Evolutionary conservation across 1,140 invertebrate species (phyloP).

Genomic region (Drosophila lacteicornis): DNA sequence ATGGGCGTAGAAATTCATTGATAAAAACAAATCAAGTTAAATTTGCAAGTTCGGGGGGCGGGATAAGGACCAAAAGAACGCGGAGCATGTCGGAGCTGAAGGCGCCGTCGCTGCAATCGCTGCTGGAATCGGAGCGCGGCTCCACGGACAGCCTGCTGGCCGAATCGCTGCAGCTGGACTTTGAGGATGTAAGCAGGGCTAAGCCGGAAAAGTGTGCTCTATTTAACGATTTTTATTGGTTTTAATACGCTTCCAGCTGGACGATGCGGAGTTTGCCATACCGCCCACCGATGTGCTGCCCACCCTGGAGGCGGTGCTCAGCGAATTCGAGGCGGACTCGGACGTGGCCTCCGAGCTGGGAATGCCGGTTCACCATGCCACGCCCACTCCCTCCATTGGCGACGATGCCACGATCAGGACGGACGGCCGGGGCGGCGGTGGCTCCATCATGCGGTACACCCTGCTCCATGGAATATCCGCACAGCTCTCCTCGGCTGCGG

Average conservation of each 20-base stretch:
- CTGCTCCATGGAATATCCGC: slow-evolving; percentile 94
- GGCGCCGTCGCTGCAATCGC: slow-evolving; percentile 86
- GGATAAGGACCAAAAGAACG: slow-evolving; percentile 13
- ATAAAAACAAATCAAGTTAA: slow-evolving; percentile 52
- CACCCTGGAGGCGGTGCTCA: slow-evolving; percentile 94
- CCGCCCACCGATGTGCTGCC: slow-evolving; percentile 91
- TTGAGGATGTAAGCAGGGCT: slow-evolving; percentile 87
- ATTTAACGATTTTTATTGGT: neutral
- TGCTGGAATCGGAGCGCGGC: slow-evolving; percentile 88
- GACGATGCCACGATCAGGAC: slow-evolving; percentile 66
- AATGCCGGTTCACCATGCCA: slow-evolving; percentile 83
- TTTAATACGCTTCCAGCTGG: slow-evolving; percentile 86
- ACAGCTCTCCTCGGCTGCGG: slow-evolving; percentile 92
- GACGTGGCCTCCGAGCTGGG: slow-evolving; percentile 86
- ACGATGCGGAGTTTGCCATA: slow-evolving; percentile 94
- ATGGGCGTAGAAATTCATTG: slow-evolving; percentile 70
- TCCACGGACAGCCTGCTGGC: slow-evolving; percentile 88
- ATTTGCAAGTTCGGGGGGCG: slow-evolving; percentile 14
- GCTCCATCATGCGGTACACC: slow-evolving; percentile 92
- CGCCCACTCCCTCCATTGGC: slow-evolving; percentile 85
- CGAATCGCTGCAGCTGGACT: slow-evolving; percentile 87
- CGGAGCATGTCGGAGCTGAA: slow-evolving; percentile 86
- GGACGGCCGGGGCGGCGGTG: slow-evolving; percentile 77
- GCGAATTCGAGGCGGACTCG: slow-evolving; percentile 89
- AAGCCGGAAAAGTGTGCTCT: neutral